Evolutionary conservation across 2,113 vertebrate genomes (phyloP).

Genomic region (Rhodinocichla rosea): DNA sequence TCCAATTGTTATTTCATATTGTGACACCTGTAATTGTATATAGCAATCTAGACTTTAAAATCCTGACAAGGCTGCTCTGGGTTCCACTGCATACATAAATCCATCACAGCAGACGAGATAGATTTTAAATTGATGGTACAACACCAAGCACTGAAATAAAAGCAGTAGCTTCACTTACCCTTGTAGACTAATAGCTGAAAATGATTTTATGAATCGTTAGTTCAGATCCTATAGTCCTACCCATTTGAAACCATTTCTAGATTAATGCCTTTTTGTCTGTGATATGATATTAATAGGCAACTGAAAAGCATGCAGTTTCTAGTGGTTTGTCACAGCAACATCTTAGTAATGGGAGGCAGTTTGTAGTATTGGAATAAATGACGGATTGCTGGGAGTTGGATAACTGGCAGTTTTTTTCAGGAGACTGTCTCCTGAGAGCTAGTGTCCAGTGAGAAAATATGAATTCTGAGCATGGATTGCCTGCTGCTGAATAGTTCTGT

Average conservation of each 20-base stretch:
- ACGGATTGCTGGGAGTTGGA: not conserved
- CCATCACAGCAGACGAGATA: not conserved
- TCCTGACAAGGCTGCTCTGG: constrained; percentile 28
- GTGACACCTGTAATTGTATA: constrained; percentile 59
- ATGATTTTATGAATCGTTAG: constrained; percentile 78
- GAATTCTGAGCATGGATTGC: not conserved
- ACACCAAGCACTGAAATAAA: constrained; percentile 64
- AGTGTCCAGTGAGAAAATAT: not conserved
- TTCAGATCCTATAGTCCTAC: constrained; percentile 60
- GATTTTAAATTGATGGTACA: constrained; percentile 70
- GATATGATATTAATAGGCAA: constrained; percentile 34
- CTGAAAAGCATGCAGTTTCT: not conserved
- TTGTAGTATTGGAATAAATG: constrained; percentile 27
- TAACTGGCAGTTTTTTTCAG: not conserved
- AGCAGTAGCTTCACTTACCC: constrained; percentile 56
- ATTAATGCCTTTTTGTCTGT: constrained; percentile 64
- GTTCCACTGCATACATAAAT: constrained; percentile 50
- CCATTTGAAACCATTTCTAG: constrained; percentile 52
- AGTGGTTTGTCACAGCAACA: not conserved
- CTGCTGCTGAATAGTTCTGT: not conserved
- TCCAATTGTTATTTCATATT: constrained; percentile 55
- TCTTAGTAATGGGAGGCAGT: not conserved
- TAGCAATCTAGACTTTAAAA: constrained; percentile 57
- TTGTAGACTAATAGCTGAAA: constrained; percentile 67
- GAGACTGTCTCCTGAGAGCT: not conserved